Evolutionary conservation across 2,797 vertebrate species (phyloP).

Genomic region (Malurus splendens): DNA sequence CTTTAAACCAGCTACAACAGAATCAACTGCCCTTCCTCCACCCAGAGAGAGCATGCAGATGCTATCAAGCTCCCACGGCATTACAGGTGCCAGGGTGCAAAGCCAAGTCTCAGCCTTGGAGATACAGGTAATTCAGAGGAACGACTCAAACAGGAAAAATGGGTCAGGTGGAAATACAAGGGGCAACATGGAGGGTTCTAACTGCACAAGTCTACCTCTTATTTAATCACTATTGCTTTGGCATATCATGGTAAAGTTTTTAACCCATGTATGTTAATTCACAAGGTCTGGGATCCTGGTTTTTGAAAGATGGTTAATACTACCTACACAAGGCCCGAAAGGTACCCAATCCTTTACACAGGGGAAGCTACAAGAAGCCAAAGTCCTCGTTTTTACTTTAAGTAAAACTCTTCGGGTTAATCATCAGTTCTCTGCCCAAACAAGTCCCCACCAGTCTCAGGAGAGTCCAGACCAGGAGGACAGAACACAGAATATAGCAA

Average conservation of each 20-base stretch:
- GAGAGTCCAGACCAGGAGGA: background rate
- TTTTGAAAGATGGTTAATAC: background rate
- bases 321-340: background rate
- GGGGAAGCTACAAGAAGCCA: background rate
- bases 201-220: background rate
- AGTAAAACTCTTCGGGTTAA: background rate
- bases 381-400: background rate
- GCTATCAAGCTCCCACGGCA: background rate
- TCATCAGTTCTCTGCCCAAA: background rate
- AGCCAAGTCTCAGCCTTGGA: background rate
- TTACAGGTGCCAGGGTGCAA: background rate
- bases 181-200: fast-evolving
- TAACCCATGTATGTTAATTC: background rate
- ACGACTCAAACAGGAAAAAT: fast-evolving
- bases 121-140: background rate
- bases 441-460: background rate
- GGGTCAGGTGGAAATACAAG: background rate
- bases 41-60: background rate
- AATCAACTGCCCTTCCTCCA: background rate
- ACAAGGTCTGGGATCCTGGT: background rate
- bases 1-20: background rate
- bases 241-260: background rate
- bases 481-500: background rate
- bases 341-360: fast-evolving
- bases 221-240: background rate